Evolutionary conservation across 2,888 invertebrate genomes (phyloP), one percentile per base, ranked within the genome.

Genomic region (Panopea generosa): DNA sequence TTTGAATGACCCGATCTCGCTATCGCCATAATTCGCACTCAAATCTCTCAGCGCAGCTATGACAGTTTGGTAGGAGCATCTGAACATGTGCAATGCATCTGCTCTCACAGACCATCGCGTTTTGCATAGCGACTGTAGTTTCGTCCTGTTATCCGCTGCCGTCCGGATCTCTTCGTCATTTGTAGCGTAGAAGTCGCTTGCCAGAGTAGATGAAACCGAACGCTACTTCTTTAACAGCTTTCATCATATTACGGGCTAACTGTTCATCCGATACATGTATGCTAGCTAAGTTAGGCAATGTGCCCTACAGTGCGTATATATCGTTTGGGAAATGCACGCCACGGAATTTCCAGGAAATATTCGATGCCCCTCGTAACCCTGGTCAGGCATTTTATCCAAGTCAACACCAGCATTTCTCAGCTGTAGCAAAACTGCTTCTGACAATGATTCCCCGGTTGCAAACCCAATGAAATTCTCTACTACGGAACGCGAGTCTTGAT

Each of bases 301-400:
- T n/a, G 62, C 68, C 16, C 63, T 61, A 29, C 78, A 82, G 22
- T 83, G 83, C 1, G 74, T 59, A 50, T 83, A 79, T 1, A 72
- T 18, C 14, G 82, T 67, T 2, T 59, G 33, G 0, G 75, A 75
- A 22, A 67, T 77, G 76, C 2, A 82, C 78, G 2, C 83, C 79
- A 14, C 60, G 59, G 33, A 43, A 38, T n/a, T 40, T 49, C 1
- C 69, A 66, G 2, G 69, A 61, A 76, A 82, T 76, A 24, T 70
- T 75, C 7, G 67, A 3, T 6, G 76, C 76, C 4, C 80, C 76
- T 82, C 81, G 61, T 78, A 78, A 14, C 75, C 67, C 50, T 83
- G 81, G 2, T 65, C 78, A 18, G 67, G 45, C 50, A 76, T 57
- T 16, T 66, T 57, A 18, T 60, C 38, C 1, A 78, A 22, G 26